Percentiles rank a stretch among this genome's conserved stretches.
Conservation (phyloP, 37 sponge, comb jelly and placozoan genomes). For the Crambe crambe region DNA sequence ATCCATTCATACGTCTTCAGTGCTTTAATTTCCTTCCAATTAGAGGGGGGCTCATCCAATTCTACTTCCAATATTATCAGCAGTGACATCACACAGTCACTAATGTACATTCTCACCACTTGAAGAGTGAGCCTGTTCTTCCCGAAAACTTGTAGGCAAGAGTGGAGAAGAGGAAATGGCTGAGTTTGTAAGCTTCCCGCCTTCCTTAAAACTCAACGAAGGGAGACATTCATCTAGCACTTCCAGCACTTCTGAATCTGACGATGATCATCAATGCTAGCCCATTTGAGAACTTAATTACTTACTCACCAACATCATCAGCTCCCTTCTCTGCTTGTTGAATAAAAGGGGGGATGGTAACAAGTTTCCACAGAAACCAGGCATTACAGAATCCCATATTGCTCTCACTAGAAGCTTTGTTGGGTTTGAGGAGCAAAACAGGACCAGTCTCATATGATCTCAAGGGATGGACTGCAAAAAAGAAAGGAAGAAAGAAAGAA, state of each 20-base stretch:
- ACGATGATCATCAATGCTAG: too few species aligned
- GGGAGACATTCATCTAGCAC: background rate
- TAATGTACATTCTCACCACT: background rate
- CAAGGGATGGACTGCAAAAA: constrained; percentile 12
- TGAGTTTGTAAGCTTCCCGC: background rate
- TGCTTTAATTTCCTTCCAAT: constrained; percentile 50
- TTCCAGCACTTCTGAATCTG: background rate
- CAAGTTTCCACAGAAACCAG: constrained; percentile 69
- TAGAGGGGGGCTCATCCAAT: constrained; percentile 31
- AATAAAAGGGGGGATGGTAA: too few species aligned
- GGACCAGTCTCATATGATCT: constrained; percentile 34
- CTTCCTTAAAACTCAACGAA: background rate
- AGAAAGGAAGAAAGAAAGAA: too few species aligned
- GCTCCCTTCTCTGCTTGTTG: too few species aligned
- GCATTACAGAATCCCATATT: constrained; percentile 30
- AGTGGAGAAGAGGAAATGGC: background rate
- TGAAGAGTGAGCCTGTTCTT: background rate
- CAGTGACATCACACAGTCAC: background rate
- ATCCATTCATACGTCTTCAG: constrained; percentile 47
- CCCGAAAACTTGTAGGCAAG: background rate
- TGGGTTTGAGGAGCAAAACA: constrained; percentile 15
- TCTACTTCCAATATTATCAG: constrained; percentile 18
- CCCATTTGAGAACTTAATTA: too few species aligned
- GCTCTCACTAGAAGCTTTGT: background rate
- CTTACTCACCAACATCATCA: too few species aligned